Base-by-base conservation (phyloP, 1,140 invertebrate genomes). In the Drosophila subpulchrella region DNA sequence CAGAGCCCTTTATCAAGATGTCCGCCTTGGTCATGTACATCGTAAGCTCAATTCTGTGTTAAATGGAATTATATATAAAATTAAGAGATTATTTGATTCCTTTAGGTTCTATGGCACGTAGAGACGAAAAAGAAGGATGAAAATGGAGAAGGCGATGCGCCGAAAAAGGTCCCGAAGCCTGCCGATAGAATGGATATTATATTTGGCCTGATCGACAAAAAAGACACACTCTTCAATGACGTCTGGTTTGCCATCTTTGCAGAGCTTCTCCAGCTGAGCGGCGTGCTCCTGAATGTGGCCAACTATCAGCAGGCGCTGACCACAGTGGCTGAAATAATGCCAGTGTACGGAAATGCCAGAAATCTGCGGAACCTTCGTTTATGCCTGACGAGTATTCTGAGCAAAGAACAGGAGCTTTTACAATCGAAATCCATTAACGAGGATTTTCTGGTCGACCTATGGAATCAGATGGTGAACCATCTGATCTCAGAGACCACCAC, bases 241-340 rank as follows among this genome's bases (percentile, higher is more conserved):
- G 75, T 79, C 6, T 91, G 90, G 90, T 81, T 91, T 53, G 82
- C 82, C 32, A 82, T 91, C 10, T 79, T 84, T n/a, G 47, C 82
- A 0, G 77, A 84, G 34, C 15, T 91, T 17, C 39, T 91, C 0
- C 81, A 66, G 42, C 41, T 84, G 6, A 77, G 76, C n/a, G 36
- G 32, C 24, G 39, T 42, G 2, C 56, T 91, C 7, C 48, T 91
- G n/a, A 82, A 75, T 34, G 42, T 66, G 5, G 62, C 55, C 13
- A 91, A 91, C 47, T 85, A 72, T 34, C 73, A 85, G 34, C 65
- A 78, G 39, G 44, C 60, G 6, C 38, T 91, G 6, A 24, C 53
- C 38, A 62, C 41, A 0, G 73, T 74, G 11, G 42, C 63, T 4
- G 72, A 72, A 36, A 57, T 91, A 10, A 46, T 90, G 30, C 51